Base-by-base conservation (phyloP, 2,113 vertebrate genomes). In the Xenus cinereus region DNA sequence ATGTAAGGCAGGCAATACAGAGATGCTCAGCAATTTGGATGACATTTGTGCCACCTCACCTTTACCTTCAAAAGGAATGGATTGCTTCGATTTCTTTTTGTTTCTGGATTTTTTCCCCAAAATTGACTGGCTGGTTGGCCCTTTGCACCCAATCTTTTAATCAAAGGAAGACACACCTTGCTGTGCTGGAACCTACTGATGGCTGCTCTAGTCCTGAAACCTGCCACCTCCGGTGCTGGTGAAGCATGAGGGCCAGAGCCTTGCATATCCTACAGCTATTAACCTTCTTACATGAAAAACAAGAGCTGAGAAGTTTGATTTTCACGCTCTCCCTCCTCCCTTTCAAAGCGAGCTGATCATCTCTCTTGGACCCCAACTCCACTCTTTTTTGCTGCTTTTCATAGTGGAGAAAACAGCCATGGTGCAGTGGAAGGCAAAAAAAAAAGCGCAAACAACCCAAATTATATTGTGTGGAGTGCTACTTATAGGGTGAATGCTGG, bases 401-500 rank as follows among this genome's bases (percentile, higher is more conserved):
- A 1, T 2, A 41, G 37, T 0, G 28, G 4, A 59, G 26, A 46
- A 43, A 41, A 39, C 46, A 28, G 14, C 39, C n/a, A 6, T 0
- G 51, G 37, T 32, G 12, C 51, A 24, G 41, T 0, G 10, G 3
- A 22, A 28, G 32, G 19, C 20, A 7, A 7, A 8, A 23, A 62
- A 14, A 15, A 20, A 48, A 12, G 23, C 10, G 37, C 13, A 26
- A 62, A 10, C 57, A 60, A 23, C 14, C 33, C 53, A n/a, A 60
- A 35, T 32, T 5, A 17, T 20, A 14, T 23, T 13, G 37, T 2
- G 8, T 1, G n/a, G 33, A 32, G 17, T 1, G 41, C 60, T 50
- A 15, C 53, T 32, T 10, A 12, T 7, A 35, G 48, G 32, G 35
- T 2, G 17, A 68, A 23, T 0, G 35, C 6, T 7, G 41, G 28